phyloP scores from a whole-genome alignment of 2,113 vertebrate species.

The Pycnonotus jocosus region DNA sequence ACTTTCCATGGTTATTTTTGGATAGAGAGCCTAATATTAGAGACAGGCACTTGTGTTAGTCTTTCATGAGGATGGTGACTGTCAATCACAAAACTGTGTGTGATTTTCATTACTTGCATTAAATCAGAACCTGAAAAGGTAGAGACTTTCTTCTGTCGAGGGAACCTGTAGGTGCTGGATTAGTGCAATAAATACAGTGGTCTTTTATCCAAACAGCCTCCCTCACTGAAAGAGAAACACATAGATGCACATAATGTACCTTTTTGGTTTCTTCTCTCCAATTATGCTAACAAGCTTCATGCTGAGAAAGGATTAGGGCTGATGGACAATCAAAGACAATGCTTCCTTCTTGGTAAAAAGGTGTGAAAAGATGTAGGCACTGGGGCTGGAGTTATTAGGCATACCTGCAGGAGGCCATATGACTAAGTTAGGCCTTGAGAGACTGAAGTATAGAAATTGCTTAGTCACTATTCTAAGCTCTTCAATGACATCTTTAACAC shows the following conservation, averaged over 20 bases:
- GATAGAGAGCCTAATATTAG: background rate
- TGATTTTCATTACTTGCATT: background rate
- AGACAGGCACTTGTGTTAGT: slow-evolving; percentile 58
- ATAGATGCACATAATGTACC: slow-evolving; percentile 65
- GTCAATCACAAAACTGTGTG: background rate
- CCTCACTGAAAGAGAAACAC: slow-evolving; percentile 46
- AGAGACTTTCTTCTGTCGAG: slow-evolving; percentile 13
- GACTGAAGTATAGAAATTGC: slow-evolving; percentile 62
- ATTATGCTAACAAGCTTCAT: slow-evolving; percentile 81
- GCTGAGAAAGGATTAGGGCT: slow-evolving; percentile 80
- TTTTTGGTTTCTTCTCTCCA: slow-evolving; percentile 75
- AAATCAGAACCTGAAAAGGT: slow-evolving; percentile 54
- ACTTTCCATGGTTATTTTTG: background rate
- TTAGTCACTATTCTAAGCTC: slow-evolving; percentile 66
- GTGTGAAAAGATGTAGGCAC: slow-evolving; percentile 71
- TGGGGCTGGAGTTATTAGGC: slow-evolving; percentile 71
- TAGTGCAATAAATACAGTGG: slow-evolving; percentile 59
- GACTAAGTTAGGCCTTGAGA: slow-evolving; percentile 62
- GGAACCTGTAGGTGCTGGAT: slow-evolving; percentile 53
- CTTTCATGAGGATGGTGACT: background rate
- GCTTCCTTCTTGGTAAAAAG: slow-evolving; percentile 73
- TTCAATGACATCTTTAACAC: slow-evolving; percentile 67
- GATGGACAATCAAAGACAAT: slow-evolving; percentile 82
- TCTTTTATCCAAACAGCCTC: slow-evolving; percentile 68
- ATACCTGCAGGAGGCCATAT: slow-evolving; percentile 69